Evolutionary conservation across 2,888 invertebrate genomes (phyloP).

Genomic region (Perithous albicinctus): DNA sequence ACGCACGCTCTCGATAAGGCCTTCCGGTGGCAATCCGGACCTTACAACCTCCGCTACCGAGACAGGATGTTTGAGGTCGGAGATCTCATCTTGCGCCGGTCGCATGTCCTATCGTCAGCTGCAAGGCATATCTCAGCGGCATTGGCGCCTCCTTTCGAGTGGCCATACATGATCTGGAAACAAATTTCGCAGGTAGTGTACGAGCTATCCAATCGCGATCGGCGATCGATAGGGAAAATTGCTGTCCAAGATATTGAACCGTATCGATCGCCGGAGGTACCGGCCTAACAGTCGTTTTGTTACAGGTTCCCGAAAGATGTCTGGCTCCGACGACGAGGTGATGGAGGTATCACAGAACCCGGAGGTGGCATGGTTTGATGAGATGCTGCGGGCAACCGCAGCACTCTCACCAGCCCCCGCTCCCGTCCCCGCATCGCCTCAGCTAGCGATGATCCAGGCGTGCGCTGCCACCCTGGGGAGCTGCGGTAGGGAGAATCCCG

Average conservation of each 20-base stretch:
- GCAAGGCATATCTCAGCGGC: too few species aligned
- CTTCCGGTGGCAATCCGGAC: conserved; percentile 34
- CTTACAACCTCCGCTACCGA: conserved; percentile 61
- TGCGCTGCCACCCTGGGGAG: neutral
- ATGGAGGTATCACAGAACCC: too few species aligned
- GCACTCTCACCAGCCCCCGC: neutral
- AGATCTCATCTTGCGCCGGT: conserved; percentile 44
- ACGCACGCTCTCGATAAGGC: too few species aligned
- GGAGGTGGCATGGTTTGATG: too few species aligned
- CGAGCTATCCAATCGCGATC: conserved; percentile 11
- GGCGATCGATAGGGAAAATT: too few species aligned
- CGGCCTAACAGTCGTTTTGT: neutral
- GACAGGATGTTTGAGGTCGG: conserved; percentile 39
- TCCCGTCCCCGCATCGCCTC: neutral
- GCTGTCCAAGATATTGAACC: conserved; percentile 17
- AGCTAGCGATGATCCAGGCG: neutral
- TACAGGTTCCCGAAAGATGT: too few species aligned
- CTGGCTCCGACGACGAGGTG: too few species aligned
- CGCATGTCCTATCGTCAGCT: conserved; percentile 59
- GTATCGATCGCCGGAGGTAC: neutral
- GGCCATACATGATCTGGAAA: too few species aligned
- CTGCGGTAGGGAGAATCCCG: neutral
- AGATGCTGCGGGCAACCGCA: neutral
- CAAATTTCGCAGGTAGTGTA: conserved; percentile 25
- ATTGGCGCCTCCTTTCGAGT: too few species aligned